A percentile compares a stretch with the other conserved stretches of the same genome.
These are phyloP conservation scores for Drosophila meridiana DNA, from an alignment of 2,888 invertebrate genomes.

Conservation along the genomic window DNA sequence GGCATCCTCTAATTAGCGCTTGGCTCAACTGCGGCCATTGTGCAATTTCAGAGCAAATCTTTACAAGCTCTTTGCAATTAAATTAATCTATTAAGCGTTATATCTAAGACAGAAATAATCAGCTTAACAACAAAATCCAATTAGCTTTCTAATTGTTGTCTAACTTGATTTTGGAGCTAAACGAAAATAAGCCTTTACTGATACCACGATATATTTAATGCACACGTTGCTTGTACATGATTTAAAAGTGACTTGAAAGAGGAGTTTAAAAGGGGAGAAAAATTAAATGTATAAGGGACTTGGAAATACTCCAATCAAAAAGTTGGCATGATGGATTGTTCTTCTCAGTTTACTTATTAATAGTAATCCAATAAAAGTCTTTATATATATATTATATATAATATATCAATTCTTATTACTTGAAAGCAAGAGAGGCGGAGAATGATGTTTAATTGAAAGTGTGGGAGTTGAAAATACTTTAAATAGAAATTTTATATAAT, in stretches of 20 bases:
- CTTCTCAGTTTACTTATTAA: too few relatives aligned
- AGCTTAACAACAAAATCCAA: not conserved
- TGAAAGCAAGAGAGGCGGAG: too few relatives aligned
- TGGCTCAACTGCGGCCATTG: constrained; percentile 2
- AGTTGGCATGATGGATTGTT: too few relatives aligned
- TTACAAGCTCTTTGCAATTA: constrained; percentile 8
- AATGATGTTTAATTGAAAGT: too few relatives aligned
- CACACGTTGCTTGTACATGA: not conserved
- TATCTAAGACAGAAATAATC: not conserved
- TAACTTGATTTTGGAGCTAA: not conserved
- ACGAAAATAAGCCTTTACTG: not conserved
- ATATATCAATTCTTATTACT: too few relatives aligned
- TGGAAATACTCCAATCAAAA: not conserved
- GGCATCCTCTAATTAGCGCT: constrained; percentile 5
- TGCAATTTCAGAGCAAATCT: not conserved
- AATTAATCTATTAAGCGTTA: not conserved
- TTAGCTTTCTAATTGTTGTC: not conserved
- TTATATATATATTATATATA: too few relatives aligned
- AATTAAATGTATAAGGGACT: not conserved
- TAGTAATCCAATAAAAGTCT: too few relatives aligned
- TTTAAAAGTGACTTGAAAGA: not conserved
- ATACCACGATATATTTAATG: not conserved
- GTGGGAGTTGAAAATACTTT: too few relatives aligned
- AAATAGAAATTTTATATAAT: too few relatives aligned
- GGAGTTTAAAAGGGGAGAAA: not conserved